Evolutionary conservation across 1,140 invertebrate species (phyloP).

Genomic region (Telenomus remus): DNA sequence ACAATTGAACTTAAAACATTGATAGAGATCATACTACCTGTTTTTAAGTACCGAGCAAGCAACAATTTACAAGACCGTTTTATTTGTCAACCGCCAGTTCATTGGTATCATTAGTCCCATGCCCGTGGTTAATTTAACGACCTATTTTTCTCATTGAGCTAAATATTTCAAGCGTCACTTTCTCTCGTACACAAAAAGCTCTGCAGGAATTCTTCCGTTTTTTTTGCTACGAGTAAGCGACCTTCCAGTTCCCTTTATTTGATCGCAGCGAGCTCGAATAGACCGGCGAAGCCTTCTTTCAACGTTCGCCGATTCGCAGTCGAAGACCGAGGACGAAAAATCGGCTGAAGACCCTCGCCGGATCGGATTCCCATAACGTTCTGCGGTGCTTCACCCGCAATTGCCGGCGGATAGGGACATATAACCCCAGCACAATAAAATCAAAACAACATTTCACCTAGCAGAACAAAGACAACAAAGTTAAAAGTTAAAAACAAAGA

Average conservation of each 20-base stretch:
- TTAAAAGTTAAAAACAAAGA: conserved; percentile 1
- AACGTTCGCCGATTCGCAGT: conserved; percentile 1
- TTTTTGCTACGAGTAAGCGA: not conserved
- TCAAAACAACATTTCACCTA: conserved; percentile 1
- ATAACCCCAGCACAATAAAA: conserved; percentile 13
- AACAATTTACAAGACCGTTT: not conserved
- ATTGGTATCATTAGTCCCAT: not conserved
- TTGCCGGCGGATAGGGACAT: conserved; percentile 2
- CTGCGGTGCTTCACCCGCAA: conserved; percentile 25
- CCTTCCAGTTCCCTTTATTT: conserved; percentile 2
- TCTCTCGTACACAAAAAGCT: not conserved
- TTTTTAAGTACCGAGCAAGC: not conserved
- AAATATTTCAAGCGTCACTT: not conserved
- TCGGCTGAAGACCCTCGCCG: conserved; percentile 30
- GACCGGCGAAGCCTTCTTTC: conserved; percentile 17
- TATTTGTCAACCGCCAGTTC: no score
- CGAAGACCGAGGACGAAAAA: conserved; percentile 12
- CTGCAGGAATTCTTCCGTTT: not conserved
- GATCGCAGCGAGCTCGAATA: conserved; percentile 6
- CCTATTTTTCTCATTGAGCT: not conserved
- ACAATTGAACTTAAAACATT: no score
- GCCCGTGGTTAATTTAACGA: not conserved
- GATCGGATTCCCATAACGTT: conserved; percentile 37
- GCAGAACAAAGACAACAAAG: conserved; percentile 4
- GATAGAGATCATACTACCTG: not conserved